phyloP scores from a whole-genome alignment of 2,797 vertebrate species.

The Holocentrus rufus region DNA sequence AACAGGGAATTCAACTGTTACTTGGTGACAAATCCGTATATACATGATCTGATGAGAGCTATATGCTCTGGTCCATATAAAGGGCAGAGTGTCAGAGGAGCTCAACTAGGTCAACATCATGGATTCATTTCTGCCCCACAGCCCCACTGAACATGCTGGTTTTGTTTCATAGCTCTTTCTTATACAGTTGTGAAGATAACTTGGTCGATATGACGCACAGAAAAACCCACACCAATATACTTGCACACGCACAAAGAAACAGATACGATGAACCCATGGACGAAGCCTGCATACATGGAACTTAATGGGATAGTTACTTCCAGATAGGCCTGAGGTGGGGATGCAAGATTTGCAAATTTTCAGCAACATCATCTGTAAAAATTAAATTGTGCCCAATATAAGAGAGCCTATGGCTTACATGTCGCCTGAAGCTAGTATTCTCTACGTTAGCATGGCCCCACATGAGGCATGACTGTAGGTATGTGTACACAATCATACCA shows the following conservation, averaged over 20 bases:
- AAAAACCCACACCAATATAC: too few species aligned
- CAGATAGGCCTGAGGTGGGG: too few species aligned
- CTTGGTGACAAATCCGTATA: not conserved
- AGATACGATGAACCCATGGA: too few species aligned
- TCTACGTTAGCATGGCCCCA: conserved; percentile 38
- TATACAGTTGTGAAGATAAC: conserved; percentile 18
- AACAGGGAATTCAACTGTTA: too few species aligned
- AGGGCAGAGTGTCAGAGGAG: not conserved
- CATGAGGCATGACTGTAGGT: conserved; percentile 37
- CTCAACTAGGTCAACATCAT: conserved; percentile 28
- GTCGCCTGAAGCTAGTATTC: conserved; percentile 53
- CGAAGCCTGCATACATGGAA: too few species aligned
- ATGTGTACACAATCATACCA: conserved; percentile 55
- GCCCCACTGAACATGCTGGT: conserved; percentile 30
- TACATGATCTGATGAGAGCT: not conserved
- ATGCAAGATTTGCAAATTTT: too few species aligned
- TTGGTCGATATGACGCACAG: too few species aligned
- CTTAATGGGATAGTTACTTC: too few species aligned
- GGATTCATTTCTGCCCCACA: conserved; percentile 47
- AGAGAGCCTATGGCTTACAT: conserved; percentile 7
- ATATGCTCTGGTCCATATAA: not conserved
- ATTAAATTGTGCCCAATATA: too few species aligned
- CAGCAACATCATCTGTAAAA: too few species aligned
- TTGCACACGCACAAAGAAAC: too few species aligned
- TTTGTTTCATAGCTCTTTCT: conserved; percentile 42